A percentile compares a stretch with the other conserved stretches of the same genome.
phyloP scores from a whole-genome alignment of 1,140 invertebrate species.

The Trichonephila clavata region DNA sequence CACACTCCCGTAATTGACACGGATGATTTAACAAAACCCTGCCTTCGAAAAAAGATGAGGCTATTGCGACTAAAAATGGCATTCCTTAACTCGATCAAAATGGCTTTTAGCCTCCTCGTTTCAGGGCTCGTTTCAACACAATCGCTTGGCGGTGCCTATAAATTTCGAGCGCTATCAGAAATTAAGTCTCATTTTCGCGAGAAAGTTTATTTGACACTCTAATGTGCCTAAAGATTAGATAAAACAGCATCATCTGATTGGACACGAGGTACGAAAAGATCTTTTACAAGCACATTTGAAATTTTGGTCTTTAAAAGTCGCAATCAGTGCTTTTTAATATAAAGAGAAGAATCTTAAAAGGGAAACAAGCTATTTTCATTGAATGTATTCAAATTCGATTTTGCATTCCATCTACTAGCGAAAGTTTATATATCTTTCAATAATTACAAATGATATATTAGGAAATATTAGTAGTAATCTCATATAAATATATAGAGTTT shows the following conservation, averaged over 20 bases:
- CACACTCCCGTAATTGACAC: neutral
- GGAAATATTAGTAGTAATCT: too few species aligned
- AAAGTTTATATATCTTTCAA: too few species aligned
- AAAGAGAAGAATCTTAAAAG: too few species aligned
- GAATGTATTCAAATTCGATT: too few species aligned
- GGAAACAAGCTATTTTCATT: too few species aligned
- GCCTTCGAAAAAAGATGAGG: neutral
- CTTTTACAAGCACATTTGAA: neutral
- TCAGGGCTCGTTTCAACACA: neutral
- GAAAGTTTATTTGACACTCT: conserved; percentile 30
- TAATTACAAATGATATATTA: too few species aligned
- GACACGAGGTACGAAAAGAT: neutral
- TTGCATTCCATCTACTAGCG: too few species aligned
- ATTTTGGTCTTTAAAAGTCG: neutral
- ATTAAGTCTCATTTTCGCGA: conserved; percentile 37
- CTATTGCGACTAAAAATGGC: neutral
- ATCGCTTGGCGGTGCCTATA: neutral
- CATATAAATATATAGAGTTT: too few species aligned
- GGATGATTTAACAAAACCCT: neutral
- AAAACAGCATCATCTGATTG: neutral
- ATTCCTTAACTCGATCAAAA: neutral
- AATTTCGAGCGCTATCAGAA: conserved; percentile 41
- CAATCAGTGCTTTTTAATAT: too few species aligned
- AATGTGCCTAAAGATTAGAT: conserved; percentile 24
- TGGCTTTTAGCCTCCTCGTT: neutral